phyloP scores from a whole-genome alignment of 2,888 invertebrate genomes.

The Ornithoptera priamus region DNA sequence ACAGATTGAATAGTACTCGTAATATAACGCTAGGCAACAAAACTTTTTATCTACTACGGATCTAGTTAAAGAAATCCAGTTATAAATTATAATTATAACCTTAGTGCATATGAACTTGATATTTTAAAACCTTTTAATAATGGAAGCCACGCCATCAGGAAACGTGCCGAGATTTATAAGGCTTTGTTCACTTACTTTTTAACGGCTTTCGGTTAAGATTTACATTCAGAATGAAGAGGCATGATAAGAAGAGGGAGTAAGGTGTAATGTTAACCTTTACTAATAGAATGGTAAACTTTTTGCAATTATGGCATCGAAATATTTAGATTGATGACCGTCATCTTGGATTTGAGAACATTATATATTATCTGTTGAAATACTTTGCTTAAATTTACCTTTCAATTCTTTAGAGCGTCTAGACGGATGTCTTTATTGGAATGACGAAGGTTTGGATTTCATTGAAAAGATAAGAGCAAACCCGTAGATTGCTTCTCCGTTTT shows the following conservation, averaged over 20 bases:
- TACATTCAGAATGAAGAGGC: background rate
- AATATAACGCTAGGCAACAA: background rate
- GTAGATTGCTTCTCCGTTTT: constrained; percentile 26
- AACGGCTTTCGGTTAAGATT: background rate
- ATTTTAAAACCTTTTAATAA: background rate
- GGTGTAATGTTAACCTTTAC: background rate
- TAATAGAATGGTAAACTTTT: background rate
- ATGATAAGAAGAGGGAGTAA: no score
- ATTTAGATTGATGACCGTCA: background rate
- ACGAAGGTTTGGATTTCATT: constrained; percentile 33
- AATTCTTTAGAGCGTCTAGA: constrained; percentile 37
- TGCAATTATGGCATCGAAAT: background rate
- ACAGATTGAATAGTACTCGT: no score
- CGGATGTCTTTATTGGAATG: constrained; percentile 34
- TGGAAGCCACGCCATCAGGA: background rate
- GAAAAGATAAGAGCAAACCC: constrained; percentile 25
- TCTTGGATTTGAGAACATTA: constrained; percentile 4
- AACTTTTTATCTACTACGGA: background rate
- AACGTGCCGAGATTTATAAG: background rate
- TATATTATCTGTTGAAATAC: constrained; percentile 16
- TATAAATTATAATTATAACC: no score
- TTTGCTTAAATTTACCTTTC: constrained; percentile 32
- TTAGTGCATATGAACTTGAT: background rate
- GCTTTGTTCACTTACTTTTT: constrained; percentile 1
- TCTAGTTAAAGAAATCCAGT: no score